A percentile compares a stretch with the other conserved stretches of the same genome.
These are phyloP conservation scores for Erinaceus europaeus DNA, from an alignment of 2,113 vertebrate genomes.

Conservation along the genomic window DNA sequence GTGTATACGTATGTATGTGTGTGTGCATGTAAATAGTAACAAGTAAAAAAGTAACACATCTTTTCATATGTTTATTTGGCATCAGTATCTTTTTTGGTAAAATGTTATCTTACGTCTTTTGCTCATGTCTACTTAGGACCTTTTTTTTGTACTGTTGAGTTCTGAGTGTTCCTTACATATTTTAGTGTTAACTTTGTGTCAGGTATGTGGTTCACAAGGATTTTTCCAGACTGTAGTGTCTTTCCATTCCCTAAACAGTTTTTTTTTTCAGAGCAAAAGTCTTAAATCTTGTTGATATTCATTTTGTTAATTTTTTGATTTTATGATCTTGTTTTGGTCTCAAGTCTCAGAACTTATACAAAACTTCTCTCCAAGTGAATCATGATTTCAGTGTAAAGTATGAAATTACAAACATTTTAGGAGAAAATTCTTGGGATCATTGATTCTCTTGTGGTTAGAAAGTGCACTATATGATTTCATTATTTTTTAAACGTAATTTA, in stretches of 20 bases:
- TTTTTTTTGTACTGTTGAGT: background rate
- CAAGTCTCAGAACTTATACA: background rate
- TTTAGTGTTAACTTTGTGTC: background rate
- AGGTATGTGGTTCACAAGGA: background rate
- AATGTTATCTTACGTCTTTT: no score
- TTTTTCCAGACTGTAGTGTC: background rate
- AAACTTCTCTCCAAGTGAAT: background rate
- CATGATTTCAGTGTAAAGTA: background rate
- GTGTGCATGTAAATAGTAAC: no score
- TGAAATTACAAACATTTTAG: no score
- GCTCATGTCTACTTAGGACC: background rate
- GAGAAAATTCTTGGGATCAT: background rate
- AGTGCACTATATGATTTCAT: background rate
- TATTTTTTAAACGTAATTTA: no score
- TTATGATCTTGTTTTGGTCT: background rate
- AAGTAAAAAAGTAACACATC: no score
- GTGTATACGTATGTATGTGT: background rate
- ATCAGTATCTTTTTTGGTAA: no score
- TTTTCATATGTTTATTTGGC: no score
- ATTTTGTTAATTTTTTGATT: background rate
- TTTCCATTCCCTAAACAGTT: background rate
- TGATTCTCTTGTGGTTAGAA: background rate
- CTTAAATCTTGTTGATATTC: background rate
- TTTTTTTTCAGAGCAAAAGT: background rate
- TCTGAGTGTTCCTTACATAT: background rate